Evolutionary conservation across 1,140 invertebrate genomes (phyloP).

Genomic region (Sarcophaga peregrina): DNA sequence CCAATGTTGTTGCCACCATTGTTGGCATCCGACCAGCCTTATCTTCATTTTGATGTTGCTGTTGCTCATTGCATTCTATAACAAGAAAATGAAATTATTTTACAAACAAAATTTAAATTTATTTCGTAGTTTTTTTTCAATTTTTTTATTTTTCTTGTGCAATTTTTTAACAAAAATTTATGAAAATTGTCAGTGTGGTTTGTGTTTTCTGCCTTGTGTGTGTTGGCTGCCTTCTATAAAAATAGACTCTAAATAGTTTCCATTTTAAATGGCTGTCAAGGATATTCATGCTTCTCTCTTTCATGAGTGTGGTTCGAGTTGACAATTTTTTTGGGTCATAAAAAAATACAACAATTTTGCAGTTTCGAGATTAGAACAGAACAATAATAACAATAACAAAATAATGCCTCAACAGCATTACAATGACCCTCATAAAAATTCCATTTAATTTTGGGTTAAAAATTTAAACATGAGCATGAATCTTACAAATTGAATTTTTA

Average conservation of each 20-base stretch:
- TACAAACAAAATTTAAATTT: slow-evolving; percentile 3
- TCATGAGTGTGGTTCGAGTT: too few relatives aligned
- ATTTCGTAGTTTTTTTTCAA: background rate
- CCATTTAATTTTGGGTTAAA: background rate
- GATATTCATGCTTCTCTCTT: background rate
- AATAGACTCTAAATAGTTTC: background rate
- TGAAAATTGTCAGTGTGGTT: slow-evolving; percentile 14
- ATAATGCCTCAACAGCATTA: background rate
- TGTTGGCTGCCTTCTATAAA: too few relatives aligned
- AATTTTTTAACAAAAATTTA: slow-evolving; percentile 21
- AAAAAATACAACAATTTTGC: background rate
- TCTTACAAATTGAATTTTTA: too few relatives aligned
- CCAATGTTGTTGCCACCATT: slow-evolving; percentile 7
- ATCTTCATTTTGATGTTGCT: slow-evolving; percentile 4
- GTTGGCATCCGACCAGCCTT: slow-evolving; percentile 38
- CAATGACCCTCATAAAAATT: slow-evolving; percentile 12
- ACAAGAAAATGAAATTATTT: background rate
- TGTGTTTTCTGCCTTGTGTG: too few relatives aligned
- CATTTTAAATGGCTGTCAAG: slow-evolving; percentile 2
- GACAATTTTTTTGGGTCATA: background rate
- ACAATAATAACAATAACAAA: too few relatives aligned
- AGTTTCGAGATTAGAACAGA: background rate
- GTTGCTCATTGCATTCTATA: slow-evolving; percentile 18
- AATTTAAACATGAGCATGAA: background rate
- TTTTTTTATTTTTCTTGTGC: slow-evolving; percentile 18